Conservation (phyloP, 2,113 vertebrate genomes). For the Scortum barcoo region DNA sequence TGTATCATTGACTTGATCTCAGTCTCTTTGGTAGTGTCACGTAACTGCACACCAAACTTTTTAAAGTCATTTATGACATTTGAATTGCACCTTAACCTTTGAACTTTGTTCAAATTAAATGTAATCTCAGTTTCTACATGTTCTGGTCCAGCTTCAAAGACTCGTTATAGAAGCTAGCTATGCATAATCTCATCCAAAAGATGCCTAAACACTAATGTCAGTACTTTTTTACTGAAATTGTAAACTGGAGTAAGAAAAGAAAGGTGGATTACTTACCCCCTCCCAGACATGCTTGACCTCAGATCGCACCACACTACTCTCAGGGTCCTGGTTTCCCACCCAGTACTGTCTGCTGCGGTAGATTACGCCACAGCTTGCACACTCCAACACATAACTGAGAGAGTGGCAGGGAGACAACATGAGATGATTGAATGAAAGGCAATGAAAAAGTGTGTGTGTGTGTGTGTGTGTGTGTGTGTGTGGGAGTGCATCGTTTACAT, state of each 20-base stretch:
- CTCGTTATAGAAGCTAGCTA: no score
- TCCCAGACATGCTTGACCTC: slow-evolving; percentile 89
- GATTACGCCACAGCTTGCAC: slow-evolving; percentile 87
- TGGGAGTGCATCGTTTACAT: no score
- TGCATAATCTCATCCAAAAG: neutral
- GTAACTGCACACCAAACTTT: neutral
- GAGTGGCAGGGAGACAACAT: neutral
- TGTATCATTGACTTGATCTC: neutral
- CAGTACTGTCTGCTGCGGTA: slow-evolving; percentile 90
- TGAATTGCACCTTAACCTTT: neutral
- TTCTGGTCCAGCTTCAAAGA: no score
- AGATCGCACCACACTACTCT: slow-evolving; percentile 84
- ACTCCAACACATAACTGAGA: slow-evolving; percentile 87
- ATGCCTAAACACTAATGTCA: neutral
- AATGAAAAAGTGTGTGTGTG: slow-evolving; percentile 7
- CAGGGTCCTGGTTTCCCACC: slow-evolving; percentile 88
- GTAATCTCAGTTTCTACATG: neutral
- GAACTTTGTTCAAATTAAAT: neutral
- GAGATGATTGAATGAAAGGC: neutral
- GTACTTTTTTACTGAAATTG: neutral
- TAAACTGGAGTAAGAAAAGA: neutral
- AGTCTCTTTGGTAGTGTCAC: neutral
- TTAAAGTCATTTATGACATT: neutral
- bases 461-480: neutral
- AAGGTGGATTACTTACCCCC: slow-evolving; percentile 76